Evolutionary conservation across 2,888 invertebrate genomes (phyloP), one percentile per base, ranked within the genome.

Genomic region (Eupithecia tripunctaria): DNA sequence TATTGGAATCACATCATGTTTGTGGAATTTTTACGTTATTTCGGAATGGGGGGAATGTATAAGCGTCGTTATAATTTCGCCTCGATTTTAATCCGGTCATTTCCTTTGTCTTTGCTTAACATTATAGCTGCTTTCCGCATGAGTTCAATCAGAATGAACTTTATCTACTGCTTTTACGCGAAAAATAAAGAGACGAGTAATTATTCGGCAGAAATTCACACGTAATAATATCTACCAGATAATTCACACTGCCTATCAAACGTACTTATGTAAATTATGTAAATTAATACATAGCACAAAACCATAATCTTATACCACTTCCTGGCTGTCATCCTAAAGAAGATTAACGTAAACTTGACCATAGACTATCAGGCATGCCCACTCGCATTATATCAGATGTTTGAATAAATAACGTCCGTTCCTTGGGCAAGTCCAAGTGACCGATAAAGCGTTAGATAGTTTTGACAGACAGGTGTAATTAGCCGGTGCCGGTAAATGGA

Each of bases 401-500:
- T 78, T 74, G 73, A 80, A 80, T 80, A 78, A 75, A 68, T 76
- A 76, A 76, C 66, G 65, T 73, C 66, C 60, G 65, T 63, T 80
- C 82, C 77, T 80, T 83, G 78, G 86, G 89, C 86, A 86, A 88
- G 60, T 60, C 60, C 62, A n/a, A 29, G 87, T 85, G 88, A 66
- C 86, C 88, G 91, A 91, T 91, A 91, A 88, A 88, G 85, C 84
- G 81, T 72, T 72, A 86, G 91, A 91, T 91, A 90, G 83, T 77
- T 87, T 89, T 92, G 93, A 93, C 86, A 83, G 93, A 89, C 93
- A 92, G 90, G 87, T 91, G 89, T 91, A 92, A 92, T 93, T 93
- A 94, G 89, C 87, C 84, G 51, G 82, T 87, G 84, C 88, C 82
- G 84, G 88, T 81, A 87, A 90, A 89, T 75, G 72, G 67, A 75